Conservation (phyloP, 2,113 vertebrate genomes). For the Haemorhous mexicanus region DNA sequence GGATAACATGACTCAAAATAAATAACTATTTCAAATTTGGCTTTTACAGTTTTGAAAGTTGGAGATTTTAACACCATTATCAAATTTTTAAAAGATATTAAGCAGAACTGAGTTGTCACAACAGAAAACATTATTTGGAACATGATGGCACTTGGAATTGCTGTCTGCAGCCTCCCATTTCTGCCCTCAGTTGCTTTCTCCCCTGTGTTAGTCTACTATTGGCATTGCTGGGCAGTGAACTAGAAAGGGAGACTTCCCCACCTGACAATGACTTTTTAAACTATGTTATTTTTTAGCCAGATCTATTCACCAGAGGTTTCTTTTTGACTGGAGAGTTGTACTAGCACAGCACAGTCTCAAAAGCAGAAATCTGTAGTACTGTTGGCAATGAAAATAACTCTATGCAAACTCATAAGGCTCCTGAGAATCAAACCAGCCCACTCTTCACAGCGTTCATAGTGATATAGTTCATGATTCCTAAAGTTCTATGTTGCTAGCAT, state of each 20-base stretch:
- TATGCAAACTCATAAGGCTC: accelerated
- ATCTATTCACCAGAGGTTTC: neutral
- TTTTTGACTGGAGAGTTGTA: neutral
- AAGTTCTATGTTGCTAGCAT: neutral
- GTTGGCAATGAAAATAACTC: neutral
- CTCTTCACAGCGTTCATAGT: neutral
- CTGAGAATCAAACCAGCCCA: neutral
- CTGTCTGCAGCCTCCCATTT: neutral
- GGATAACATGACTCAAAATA: neutral
- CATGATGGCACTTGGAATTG: neutral
- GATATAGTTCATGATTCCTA: neutral
- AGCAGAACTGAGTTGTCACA: neutral
- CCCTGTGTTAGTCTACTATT: neutral
- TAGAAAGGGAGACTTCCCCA: neutral
- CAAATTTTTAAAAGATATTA: neutral
- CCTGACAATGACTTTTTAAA: neutral
- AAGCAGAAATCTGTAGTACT: neutral
- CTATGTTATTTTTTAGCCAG: neutral
- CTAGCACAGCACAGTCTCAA: neutral
- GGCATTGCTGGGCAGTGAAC: neutral
- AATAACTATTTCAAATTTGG: neutral
- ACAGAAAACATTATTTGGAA: neutral
- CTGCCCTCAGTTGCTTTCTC: neutral
- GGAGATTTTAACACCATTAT: neutral
- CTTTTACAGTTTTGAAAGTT: neutral